A percentile compares a stretch with the other conserved stretches of the same genome.
Conservation (phyloP, 1,140 invertebrate species). For the Eupeodes corollae region DNA sequence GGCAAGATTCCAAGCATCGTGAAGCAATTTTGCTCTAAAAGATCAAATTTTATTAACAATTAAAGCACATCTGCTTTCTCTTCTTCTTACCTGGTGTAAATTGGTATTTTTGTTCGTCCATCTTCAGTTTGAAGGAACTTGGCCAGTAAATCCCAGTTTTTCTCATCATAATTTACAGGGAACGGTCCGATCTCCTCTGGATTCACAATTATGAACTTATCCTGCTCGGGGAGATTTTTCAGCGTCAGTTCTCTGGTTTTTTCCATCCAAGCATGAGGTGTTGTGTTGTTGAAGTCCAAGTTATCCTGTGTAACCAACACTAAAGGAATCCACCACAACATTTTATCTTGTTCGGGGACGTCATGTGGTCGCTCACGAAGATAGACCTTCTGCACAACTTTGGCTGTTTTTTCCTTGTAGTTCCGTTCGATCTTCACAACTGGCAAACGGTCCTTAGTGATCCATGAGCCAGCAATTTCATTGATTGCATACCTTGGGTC, state of each 20-base stretch:
- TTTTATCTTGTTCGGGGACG: slow-evolving; percentile 47
- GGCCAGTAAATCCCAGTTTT: slow-evolving; percentile 66
- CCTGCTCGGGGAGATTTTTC: slow-evolving; percentile 39
- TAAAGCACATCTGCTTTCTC: neutral
- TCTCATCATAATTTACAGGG: slow-evolving; percentile 66
- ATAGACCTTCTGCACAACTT: slow-evolving; percentile 56
- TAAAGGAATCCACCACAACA: slow-evolving; percentile 60
- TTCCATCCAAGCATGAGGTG: slow-evolving; percentile 48
- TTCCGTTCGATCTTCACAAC: slow-evolving; percentile 61
- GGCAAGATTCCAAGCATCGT: slow-evolving; percentile 67
- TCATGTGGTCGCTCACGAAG: slow-evolving; percentile 55
- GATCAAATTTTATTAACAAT: neutral
- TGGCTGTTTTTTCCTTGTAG: slow-evolving; percentile 51
- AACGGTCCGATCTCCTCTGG: slow-evolving; percentile 73
- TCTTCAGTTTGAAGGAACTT: slow-evolving; percentile 46
- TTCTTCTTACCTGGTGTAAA: slow-evolving; percentile 42
- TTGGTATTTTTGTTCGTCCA: slow-evolving; percentile 48
- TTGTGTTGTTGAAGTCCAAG: slow-evolving; percentile 44
- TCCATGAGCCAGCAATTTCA: slow-evolving; percentile 67
- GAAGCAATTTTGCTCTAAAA: slow-evolving; percentile 55
- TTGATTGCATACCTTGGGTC: slow-evolving; percentile 47
- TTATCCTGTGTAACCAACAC: slow-evolving; percentile 44
- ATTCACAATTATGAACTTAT: slow-evolving; percentile 61
- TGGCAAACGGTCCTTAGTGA: slow-evolving; percentile 66
- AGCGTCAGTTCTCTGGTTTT: slow-evolving; percentile 41